phyloP scores from a whole-genome alignment of 2,113 vertebrate species.

The Macroglossus sobrinus region DNA sequence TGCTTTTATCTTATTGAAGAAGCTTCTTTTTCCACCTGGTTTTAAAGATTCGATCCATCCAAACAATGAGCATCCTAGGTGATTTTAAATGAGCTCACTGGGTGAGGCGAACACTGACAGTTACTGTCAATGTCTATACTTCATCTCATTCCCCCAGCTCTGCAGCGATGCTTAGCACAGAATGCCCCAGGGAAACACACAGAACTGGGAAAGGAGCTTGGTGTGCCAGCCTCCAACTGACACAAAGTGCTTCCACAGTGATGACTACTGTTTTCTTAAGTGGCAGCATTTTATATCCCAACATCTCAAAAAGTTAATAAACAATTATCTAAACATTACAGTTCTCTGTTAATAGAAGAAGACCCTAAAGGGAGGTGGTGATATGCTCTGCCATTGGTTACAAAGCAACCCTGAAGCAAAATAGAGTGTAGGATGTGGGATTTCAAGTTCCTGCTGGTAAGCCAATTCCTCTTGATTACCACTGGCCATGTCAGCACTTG shows the following conservation, averaged over 20 bases:
- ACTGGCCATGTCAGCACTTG: background rate
- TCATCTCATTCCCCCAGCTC: background rate
- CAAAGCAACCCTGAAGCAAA: background rate
- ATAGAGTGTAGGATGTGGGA: rapidly evolving
- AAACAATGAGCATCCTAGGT: constrained; percentile 16
- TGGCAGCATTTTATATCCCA: background rate
- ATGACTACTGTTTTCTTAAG: background rate
- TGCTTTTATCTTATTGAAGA: constrained; percentile 57
- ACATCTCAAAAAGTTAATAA: background rate
- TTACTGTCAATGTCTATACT: constrained; percentile 49
- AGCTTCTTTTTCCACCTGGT: constrained; percentile 49
- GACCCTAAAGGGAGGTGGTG: background rate
- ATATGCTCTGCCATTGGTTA: background rate
- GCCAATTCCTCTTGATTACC: background rate
- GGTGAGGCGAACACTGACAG: constrained; percentile 61
- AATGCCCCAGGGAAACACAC: background rate
- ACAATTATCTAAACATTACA: background rate
- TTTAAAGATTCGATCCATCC: constrained; percentile 48
- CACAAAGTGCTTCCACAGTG: background rate
- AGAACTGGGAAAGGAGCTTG: background rate
- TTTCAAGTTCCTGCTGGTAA: background rate
- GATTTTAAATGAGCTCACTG: constrained; percentile 43
- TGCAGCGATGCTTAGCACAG: background rate
- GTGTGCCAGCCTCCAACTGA: background rate
- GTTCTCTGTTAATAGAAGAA: background rate